A percentile compares a stretch with the other conserved stretches of the same genome.
Evolutionary conservation across 53 echinoderm and acorn worm genomes (phyloP).

Genomic region (Astropecten irregularis): DNA sequence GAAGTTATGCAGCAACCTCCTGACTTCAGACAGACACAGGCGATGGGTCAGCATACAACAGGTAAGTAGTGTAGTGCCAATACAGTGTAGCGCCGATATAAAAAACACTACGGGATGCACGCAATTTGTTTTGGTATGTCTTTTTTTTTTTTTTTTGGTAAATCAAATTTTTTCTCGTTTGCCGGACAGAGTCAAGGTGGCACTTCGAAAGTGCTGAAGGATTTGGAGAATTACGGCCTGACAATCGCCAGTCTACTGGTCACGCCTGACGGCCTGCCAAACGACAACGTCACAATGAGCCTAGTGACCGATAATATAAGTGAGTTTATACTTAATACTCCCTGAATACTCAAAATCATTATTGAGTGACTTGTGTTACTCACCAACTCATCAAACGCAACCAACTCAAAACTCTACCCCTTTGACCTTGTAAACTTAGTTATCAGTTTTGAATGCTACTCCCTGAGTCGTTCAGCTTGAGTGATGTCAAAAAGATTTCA

Average conservation of each 20-base stretch:
- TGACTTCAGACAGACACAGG: slow-evolving; percentile 30
- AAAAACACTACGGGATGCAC: background rate
- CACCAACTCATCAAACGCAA: no score
- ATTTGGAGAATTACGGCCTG: slow-evolving; percentile 69
- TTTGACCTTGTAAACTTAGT: no score
- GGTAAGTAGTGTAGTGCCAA: slow-evolving; percentile 39
- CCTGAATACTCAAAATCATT: no score
- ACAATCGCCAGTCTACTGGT: slow-evolving; percentile 55
- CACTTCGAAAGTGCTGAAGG: slow-evolving; percentile 25
- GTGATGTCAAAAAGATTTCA: no score
- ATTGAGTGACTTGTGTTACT: no score
- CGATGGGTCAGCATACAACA: slow-evolving; percentile 83
- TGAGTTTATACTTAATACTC: no score
- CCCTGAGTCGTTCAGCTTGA: no score
- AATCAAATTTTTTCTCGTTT: background rate
- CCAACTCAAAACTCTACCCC: background rate
- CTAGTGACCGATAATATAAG: slow-evolving; percentile 71
- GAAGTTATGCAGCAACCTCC: slow-evolving; percentile 71
- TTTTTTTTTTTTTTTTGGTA: no score
- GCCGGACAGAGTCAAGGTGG: slow-evolving; percentile 37
- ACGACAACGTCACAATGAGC: slow-evolving; percentile 57
- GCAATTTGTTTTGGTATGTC: no score
- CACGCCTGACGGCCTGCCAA: slow-evolving; percentile 53
- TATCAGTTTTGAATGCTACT: no score
- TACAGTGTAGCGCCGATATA: background rate